Evolutionary conservation across 2,888 invertebrate genomes (phyloP).

Genomic region (Argyresthia goedartella): DNA sequence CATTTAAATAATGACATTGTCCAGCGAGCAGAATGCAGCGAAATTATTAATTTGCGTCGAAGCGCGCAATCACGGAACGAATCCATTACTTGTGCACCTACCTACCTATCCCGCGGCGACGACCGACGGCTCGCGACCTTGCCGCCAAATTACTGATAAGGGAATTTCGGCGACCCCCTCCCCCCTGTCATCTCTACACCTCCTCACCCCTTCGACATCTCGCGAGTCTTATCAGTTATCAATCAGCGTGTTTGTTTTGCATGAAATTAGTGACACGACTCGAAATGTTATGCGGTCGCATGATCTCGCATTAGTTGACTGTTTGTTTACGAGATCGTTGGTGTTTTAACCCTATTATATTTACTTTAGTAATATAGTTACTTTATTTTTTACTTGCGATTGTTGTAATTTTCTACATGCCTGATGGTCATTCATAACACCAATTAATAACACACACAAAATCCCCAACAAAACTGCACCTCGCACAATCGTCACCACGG

Average conservation of each 20-base stretch:
- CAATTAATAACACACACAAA: not conserved
- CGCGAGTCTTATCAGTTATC: not conserved
- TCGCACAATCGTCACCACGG: not conserved
- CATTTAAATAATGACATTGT: conserved; percentile 3
- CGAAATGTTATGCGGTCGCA: conserved; percentile 38
- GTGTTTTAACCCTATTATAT: too few relatives aligned
- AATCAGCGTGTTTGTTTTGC: conserved; percentile 45
- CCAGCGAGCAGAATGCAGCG: conserved; percentile 3
- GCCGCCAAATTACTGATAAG: conserved; percentile 44
- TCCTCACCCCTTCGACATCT: conserved; percentile 31
- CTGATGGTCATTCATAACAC: too few relatives aligned
- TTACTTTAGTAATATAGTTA: too few relatives aligned
- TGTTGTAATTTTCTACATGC: too few relatives aligned
- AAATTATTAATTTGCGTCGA: conserved; percentile 33
- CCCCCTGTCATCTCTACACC: conserved; percentile 11
- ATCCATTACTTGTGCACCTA: conserved; percentile 24
- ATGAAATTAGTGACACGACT: conserved; percentile 48
- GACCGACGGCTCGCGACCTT: conserved; percentile 59
- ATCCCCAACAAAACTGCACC: not conserved
- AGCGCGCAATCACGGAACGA: conserved; percentile 51
- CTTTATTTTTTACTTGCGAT: too few relatives aligned
- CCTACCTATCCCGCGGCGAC: too few relatives aligned
- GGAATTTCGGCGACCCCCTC: conserved; percentile 47
- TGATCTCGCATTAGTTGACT: conserved; percentile 44
- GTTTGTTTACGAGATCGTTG: conserved; percentile 9